Base-by-base conservation (phyloP, 2,888 invertebrate species). In the Lamproptera curius region DNA sequence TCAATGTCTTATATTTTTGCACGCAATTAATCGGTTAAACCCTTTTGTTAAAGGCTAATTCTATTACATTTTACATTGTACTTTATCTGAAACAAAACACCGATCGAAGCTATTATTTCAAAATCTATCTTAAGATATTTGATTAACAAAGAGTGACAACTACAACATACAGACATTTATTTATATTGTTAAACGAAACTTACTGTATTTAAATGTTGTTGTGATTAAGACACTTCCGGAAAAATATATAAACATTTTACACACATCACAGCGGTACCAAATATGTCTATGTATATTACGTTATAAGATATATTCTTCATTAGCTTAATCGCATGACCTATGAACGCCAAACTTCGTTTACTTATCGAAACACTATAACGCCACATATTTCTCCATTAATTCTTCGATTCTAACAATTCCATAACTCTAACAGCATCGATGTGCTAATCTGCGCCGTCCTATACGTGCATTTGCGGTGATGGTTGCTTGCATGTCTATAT, bases 401-500 rank as follows among this genome's bases (percentile, higher is more conserved):
- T 42, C 11, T 36, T 11, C 6, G n/a, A 9, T 26, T 16, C 23
- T 31, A n/a, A 35, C 33, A 31, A 11, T 16, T 43, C 13, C n/a
- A n/a, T 28, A 11, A 34, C 26, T 16, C 10, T 36, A 14, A 40
- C 8, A 35, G 16, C 36, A 37, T 48, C 42, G 36, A 36, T 47
- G 31, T 42, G 13, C 38, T n/a, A 10, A 28, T 37, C 14, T 42
- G 37, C 42, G 42, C 47, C 42, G 16, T 38, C 23, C 38, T 42
- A 34, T 38, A 42, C 47, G 16, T 48, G 42, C 42, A 15, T 28
- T 42, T 36, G 36, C 33, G 38, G 34, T 38, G 33, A 42, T 42
- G 47, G 38, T 42, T 42, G 34, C 42, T 48, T 48, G 47, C 47
- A 48, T 48, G 47, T 44, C 15, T 47, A 37, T 42, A n/a, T 20